Base-by-base conservation (phyloP, 30 jellyfish, hydroid and myxozoan genomes). In the Calvadosia cruxmelitensis region DNA sequence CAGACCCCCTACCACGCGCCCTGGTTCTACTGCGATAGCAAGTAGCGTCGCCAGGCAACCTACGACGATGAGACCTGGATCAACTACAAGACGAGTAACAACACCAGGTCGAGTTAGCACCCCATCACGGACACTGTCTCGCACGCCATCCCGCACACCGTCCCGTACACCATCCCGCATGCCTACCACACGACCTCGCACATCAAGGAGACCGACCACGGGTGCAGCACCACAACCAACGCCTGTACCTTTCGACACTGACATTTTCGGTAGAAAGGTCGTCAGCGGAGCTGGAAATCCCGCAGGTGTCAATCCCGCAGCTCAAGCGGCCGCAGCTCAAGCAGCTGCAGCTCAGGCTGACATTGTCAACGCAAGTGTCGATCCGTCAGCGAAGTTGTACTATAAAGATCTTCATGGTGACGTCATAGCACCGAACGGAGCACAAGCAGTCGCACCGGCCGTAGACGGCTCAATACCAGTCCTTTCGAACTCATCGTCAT, bases 301-400 rank as follows among this genome's bases (percentile, higher is more conserved):
- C 12, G 12, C 69, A 5, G 12, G 27, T 3, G 20, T 32, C 10
- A 20, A 12, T 23, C 74, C 74, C 5, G 25, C 24, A 24, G 74
- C 74, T n/a, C 13, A 65, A 5, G 66, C 27, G 10, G 32, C 32
- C 64, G 32, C 12, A 16, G 74, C 27, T 10, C 10, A 12, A 2
- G 74, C 52, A 16, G 52, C 74, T 7, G 25, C 27, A 25, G 74
- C 20, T 2, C 69, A 23, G 13, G 74, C 26, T 20, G 74, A 26
- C 26, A 23, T 32, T 65, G 27, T 65, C 20, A 26, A n/a, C 30
- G 74, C 74, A 20, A 65, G 52, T 27, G 12, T 16, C 20, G 74
- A 65, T 13, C 74, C 74, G 7, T n/a, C 64, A 5, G 26, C 74
- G 30, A 16, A 27, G 30, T 27, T 16, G 32, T 23, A 23, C 27